A percentile compares a stretch with the other conserved stretches of the same genome.
Evolutionary conservation across 2,113 vertebrate genomes (phyloP).

Genomic region (Hyaena hyaena): DNA sequence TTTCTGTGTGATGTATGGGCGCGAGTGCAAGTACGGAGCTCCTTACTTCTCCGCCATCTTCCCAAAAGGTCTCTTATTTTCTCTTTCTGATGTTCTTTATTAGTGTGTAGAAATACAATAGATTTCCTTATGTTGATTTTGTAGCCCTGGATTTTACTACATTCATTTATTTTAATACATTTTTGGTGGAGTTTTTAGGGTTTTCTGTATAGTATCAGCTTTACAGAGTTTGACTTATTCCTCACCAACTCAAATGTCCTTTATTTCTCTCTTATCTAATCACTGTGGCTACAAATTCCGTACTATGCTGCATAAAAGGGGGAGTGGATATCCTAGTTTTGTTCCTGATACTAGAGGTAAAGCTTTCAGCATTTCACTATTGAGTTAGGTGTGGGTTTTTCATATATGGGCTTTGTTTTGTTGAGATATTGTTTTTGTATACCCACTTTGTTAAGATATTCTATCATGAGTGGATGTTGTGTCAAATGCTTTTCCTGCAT

Average conservation of each 20-base stretch:
- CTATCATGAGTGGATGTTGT: neutral
- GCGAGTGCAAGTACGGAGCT: too few relatives aligned
- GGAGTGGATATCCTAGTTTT: neutral
- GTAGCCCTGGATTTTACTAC: neutral
- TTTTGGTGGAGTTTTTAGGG: neutral
- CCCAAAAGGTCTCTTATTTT: neutral
- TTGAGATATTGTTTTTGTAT: neutral
- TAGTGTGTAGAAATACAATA: neutral
- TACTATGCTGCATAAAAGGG: neutral
- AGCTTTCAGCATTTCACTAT: neutral
- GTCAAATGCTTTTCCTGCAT: neutral
- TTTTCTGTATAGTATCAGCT: neutral
- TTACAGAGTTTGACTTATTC: neutral
- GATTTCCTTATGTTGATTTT: neutral
- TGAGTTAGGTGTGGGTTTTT: neutral
- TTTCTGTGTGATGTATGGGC: too few relatives aligned
- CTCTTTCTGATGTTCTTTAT: neutral
- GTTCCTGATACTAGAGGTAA: neutral
- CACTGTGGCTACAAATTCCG: neutral
- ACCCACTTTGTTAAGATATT: neutral
- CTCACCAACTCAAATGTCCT: neutral
- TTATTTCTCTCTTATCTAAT: neutral
- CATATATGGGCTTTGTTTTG: neutral
- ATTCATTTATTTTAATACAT: neutral
- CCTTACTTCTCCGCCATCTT: too few relatives aligned